Evolutionary conservation across 1,140 invertebrate genomes (phyloP).

Genomic region (Melanaphis sacchari): DNA sequence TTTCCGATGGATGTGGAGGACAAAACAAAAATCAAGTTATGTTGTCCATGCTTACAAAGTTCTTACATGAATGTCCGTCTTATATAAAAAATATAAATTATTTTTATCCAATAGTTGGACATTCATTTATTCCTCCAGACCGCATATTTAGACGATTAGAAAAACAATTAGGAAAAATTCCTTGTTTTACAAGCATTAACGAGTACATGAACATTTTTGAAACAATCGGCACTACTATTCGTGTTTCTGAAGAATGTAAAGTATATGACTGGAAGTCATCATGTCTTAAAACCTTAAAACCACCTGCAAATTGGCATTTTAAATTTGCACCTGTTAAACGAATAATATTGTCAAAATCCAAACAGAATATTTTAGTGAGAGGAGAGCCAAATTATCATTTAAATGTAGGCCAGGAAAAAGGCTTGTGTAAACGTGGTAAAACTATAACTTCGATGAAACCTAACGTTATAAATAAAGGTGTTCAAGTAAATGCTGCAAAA

Average conservation of each 20-base stretch:
- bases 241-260: conserved; percentile 5
- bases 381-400: conserved; percentile 50
- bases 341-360: conserved; percentile 14
- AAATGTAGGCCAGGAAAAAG: conserved; percentile 27
- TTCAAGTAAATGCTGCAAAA: conserved; percentile 48
- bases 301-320: conserved; percentile 56
- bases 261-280: conserved; percentile 52
- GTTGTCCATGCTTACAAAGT: conserved; percentile 60
- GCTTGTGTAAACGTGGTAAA: conserved; percentile 36
- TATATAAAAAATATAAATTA: conserved; percentile 58
- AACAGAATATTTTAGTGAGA: conserved; percentile 43
- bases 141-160: conserved; percentile 62
- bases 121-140: conserved; percentile 62
- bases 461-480: conserved; percentile 35
- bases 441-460: conserved; percentile 16
- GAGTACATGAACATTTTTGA: conserved; percentile 54
- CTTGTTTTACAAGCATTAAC: conserved; percentile 58
- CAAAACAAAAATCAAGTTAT: conserved; percentile 58
- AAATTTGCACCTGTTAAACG: conserved; percentile 33
- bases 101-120: conserved; percentile 62
- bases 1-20: conserved; percentile 55
- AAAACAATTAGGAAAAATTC: conserved; percentile 60
- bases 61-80: conserved; percentile 54
- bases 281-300: conserved; percentile 20
- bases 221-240: conserved; percentile 18